Evolutionary conservation across 2,888 invertebrate genomes (phyloP).

Genomic region (Drosophila fulvimacula): DNA sequence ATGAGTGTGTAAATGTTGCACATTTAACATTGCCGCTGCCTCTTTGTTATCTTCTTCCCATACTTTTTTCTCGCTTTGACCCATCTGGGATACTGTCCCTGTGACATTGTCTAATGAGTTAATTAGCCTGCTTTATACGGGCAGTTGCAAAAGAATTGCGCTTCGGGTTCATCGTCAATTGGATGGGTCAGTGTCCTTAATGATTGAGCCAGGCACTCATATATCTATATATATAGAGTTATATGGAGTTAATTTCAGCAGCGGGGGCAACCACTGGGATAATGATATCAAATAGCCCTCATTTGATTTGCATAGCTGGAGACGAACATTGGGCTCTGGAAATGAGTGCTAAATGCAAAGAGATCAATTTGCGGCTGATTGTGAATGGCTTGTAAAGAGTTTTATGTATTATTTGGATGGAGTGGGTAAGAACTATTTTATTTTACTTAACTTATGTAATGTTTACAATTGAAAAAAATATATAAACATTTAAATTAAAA

Average conservation of each 20-base stretch:
- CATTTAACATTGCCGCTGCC: conserved; percentile 65
- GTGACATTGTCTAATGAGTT: conserved; percentile 77
- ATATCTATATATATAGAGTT: conserved; percentile 8
- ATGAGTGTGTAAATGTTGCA: conserved; percentile 75
- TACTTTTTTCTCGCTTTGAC: conserved; percentile 6
- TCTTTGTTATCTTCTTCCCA: background rate
- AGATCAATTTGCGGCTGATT: background rate
- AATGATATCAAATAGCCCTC: conserved; percentile 24
- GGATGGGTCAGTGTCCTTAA: conserved; percentile 55
- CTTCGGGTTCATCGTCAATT: conserved; percentile 43
- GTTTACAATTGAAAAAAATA: too few relatives aligned
- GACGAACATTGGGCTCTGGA: background rate
- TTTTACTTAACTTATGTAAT: too few relatives aligned
- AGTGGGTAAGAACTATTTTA: background rate
- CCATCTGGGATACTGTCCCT: conserved; percentile 25
- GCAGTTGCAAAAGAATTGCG: conserved; percentile 29
- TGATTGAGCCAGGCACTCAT: conserved; percentile 20
- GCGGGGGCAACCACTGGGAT: conserved; percentile 3
- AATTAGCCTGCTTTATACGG: conserved; percentile 70
- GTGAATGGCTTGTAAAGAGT: too few relatives aligned
- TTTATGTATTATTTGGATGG: background rate
- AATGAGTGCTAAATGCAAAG: background rate
- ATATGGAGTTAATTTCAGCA: conserved; percentile 15
- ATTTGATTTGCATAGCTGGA: conserved; percentile 26
- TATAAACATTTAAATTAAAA: too few relatives aligned